phyloP scores from a whole-genome alignment of 2,888 invertebrate genomes.

The Cheilosia vulpina region DNA sequence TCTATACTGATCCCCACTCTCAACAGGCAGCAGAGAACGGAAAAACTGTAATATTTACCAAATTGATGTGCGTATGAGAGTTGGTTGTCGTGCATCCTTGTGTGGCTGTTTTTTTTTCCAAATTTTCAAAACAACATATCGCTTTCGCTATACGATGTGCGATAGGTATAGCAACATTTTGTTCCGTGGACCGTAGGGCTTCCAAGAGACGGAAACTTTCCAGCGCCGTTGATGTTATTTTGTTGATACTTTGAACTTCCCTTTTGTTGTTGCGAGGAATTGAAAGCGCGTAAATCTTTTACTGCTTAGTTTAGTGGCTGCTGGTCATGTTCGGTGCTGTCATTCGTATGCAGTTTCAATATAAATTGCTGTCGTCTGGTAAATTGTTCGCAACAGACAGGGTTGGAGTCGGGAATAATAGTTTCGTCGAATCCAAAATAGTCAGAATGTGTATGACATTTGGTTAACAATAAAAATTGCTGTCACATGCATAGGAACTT shows the following conservation, averaged over 20 bases:
- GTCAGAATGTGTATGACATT: too few relatives aligned
- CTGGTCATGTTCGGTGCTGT: constrained; percentile 13
- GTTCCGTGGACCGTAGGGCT: constrained; percentile 4
- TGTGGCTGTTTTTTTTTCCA: neutral
- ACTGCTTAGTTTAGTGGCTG: constrained; percentile 21
- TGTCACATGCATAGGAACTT: too few relatives aligned
- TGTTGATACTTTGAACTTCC: constrained; percentile 30
- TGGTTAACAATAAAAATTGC: too few relatives aligned
- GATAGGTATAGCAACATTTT: neutral
- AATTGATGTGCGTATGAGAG: constrained; percentile 53
- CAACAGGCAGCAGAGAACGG: neutral
- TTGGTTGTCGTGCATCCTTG: neutral
- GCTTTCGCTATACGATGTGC: constrained; percentile 1
- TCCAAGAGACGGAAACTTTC: neutral
- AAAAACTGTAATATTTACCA: constrained; percentile 40
- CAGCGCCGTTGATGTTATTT: neutral
- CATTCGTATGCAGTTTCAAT: constrained; percentile 6
- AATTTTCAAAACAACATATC: constrained; percentile 10
- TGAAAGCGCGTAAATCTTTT: constrained; percentile 15
- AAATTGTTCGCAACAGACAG: neutral
- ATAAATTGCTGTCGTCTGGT: neutral
- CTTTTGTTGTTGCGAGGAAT: neutral
- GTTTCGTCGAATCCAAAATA: neutral
- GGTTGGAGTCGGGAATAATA: neutral
- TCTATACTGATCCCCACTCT: neutral